A percentile compares a stretch with the other conserved stretches of the same genome.
phyloP scores from a whole-genome alignment of 2,888 invertebrate species.

The Pterostichus niger region DNA sequence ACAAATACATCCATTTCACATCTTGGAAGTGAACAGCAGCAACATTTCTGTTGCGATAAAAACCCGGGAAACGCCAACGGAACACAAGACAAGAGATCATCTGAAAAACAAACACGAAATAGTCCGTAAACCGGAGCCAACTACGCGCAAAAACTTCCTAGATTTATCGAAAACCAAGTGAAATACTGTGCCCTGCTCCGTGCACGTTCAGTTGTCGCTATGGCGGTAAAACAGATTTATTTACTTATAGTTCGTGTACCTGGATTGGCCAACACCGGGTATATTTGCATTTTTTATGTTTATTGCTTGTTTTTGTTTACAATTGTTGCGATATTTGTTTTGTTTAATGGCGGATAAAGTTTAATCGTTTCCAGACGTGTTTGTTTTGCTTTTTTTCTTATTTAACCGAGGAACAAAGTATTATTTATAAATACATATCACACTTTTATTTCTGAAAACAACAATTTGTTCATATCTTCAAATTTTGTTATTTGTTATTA shows the following conservation, averaged over 20 bases:
- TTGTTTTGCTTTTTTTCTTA: neutral
- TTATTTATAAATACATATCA: neutral
- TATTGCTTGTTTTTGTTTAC: constrained; percentile 37
- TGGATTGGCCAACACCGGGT: constrained; percentile 6
- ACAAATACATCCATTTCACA: constrained; percentile 4
- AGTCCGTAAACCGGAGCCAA: constrained; percentile 53
- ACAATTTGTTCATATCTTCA: neutral
- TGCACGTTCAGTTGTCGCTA: constrained; percentile 20
- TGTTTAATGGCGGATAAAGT: constrained; percentile 11
- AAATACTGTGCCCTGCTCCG: constrained; percentile 20
- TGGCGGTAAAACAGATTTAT: constrained; percentile 21
- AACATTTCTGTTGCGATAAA: constrained; percentile 25
- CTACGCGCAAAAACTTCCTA: constrained; percentile 54
- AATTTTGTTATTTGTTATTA: neutral
- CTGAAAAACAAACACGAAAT: constrained; percentile 61
- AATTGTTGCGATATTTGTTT: constrained; percentile 5
- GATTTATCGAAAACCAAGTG: constrained; percentile 58
- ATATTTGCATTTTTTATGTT: constrained; percentile 35
- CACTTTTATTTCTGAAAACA: neutral
- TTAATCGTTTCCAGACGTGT: constrained; percentile 15
- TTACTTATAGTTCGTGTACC: constrained; percentile 27
- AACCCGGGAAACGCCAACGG: constrained; percentile 3
- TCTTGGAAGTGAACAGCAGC: constrained; percentile 39
- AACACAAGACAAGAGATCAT: constrained; percentile 57
- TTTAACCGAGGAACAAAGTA: too few species aligned